Evolutionary conservation across 2,797 vertebrate genomes (phyloP), one percentile per base, ranked within the genome.

Genomic region (Spinibarbus caldwelli): DNA sequence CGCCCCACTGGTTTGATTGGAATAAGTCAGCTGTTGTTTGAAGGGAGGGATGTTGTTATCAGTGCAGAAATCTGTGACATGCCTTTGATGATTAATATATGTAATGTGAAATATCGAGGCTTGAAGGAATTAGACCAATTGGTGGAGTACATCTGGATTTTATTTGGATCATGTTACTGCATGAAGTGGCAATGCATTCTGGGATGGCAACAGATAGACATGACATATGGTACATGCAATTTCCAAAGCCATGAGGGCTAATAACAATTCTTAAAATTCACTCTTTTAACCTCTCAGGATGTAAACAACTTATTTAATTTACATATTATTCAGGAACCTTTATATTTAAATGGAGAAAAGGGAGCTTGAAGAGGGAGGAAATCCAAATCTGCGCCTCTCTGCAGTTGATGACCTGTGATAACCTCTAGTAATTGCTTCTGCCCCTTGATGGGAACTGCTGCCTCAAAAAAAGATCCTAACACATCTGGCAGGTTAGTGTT

Each of bases 341-440:
- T 96, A 96, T 96, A 93, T 96, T 95, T 62, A 57, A 31, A 78
- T 86, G 49, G 57, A 89, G 86, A 83, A 94, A 96, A 95, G 92
- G 94, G 91, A 89, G 94, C 89, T 92, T 86, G 95, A 91, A 95
- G 88, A 41, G 81, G 45, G 87, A 85, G 92, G 91, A 90, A 92
- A 92, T 90, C 90, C 92, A 93, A 90, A 90, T 94, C 95, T 94
- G 91, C 95, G 95, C 96, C 96, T 93, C 94, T 95, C 95, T 93
- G 93, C 93, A 93, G 93, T 94, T 91, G 96, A 98, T 99, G 97
- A 95, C 96, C 96, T 93, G 91, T 96, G 98, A 99, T 99, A 99
- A 99, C 98, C 97, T 92, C 93, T 95, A 91, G 94, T 96, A 95
- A 97, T 96, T 96, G 96, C 95, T 96, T 94, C 94, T 94, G 95